phyloP scores from a whole-genome alignment of 1,140 invertebrate species.

The Meloidogyne floridensis region DNA sequence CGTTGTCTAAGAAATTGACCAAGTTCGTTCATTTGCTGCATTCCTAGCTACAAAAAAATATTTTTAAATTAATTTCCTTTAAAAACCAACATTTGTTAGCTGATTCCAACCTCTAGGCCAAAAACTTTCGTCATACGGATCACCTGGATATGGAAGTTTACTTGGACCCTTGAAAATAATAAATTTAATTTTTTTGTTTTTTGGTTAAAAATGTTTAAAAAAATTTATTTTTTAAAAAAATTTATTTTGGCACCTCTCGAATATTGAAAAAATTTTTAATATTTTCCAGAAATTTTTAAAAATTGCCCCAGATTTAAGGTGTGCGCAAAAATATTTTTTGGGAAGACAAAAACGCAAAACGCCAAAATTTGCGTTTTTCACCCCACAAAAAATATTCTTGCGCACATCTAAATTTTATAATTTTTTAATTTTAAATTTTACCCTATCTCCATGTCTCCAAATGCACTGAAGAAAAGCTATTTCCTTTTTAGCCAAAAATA shows the following conservation, averaged over 20 bases:
- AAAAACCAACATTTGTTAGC: conserved; percentile 18
- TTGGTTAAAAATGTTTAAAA: neutral
- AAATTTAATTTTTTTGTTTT: neutral
- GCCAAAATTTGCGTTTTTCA: too few relatives aligned
- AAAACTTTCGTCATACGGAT: conserved; percentile 25
- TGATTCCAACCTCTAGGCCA: conserved; percentile 28
- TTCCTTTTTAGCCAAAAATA: neutral
- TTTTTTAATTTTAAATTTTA: neutral
- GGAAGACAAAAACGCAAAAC: too few relatives aligned
- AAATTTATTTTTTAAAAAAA: neutral
- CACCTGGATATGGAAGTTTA: conserved; percentile 13
- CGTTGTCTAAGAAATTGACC: conserved; percentile 27
- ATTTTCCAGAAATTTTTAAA: neutral
- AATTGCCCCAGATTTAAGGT: too few relatives aligned
- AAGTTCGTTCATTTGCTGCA: conserved; percentile 32
- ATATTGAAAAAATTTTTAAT: too few relatives aligned
- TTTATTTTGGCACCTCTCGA: too few relatives aligned
- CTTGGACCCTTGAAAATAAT: neutral
- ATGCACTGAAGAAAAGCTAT: conserved; percentile 16
- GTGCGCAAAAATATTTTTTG: too few relatives aligned
- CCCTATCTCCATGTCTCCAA: conserved; percentile 26
- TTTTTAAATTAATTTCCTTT: neutral
- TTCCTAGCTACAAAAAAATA: conserved; percentile 27
- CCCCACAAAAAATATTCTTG: neutral
- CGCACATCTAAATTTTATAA: neutral